Conservation (phyloP, 1,140 invertebrate species). For the Sitophilus oryzae region DNA sequence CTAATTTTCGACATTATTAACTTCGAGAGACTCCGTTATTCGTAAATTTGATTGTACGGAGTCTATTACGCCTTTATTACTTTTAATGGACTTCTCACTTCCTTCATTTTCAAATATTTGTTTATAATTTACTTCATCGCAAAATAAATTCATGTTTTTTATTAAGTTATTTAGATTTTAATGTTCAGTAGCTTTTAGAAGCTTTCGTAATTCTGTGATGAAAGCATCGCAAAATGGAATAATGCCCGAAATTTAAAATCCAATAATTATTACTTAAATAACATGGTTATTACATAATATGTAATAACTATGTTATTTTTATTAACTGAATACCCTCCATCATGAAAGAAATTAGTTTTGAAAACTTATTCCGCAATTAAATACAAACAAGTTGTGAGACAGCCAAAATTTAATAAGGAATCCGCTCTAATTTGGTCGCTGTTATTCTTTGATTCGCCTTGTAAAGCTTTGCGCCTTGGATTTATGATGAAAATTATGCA, state of each 20-base stretch:
- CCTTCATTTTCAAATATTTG: too few species aligned
- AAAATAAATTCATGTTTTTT: too few species aligned
- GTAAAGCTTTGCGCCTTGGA: neutral
- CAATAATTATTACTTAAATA: conserved; percentile 15
- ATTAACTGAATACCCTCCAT: conserved; percentile 17
- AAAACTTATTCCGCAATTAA: conserved; percentile 21
- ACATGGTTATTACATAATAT: too few species aligned
- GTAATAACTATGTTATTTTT: conserved; percentile 15
- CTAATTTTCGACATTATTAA: too few species aligned
- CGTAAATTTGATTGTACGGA: too few species aligned
- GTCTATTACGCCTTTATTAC: too few species aligned
- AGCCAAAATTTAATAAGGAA: conserved; percentile 21
- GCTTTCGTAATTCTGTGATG: too few species aligned
- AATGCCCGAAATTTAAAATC: conserved; percentile 11
- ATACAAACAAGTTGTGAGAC: conserved; percentile 23
- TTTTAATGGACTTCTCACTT: too few species aligned
- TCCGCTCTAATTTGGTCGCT: conserved; percentile 11
- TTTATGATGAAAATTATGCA: neutral
- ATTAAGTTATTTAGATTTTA: too few species aligned
- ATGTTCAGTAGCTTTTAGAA: too few species aligned
- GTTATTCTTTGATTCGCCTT: conserved; percentile 14
- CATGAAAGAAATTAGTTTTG: conserved; percentile 21
- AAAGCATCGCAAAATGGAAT: neutral
- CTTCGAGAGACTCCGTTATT: too few species aligned
- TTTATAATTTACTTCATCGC: too few species aligned